Conservation (phyloP, 2,797 vertebrate species). For the Lindbergichthys nudifrons region DNA sequence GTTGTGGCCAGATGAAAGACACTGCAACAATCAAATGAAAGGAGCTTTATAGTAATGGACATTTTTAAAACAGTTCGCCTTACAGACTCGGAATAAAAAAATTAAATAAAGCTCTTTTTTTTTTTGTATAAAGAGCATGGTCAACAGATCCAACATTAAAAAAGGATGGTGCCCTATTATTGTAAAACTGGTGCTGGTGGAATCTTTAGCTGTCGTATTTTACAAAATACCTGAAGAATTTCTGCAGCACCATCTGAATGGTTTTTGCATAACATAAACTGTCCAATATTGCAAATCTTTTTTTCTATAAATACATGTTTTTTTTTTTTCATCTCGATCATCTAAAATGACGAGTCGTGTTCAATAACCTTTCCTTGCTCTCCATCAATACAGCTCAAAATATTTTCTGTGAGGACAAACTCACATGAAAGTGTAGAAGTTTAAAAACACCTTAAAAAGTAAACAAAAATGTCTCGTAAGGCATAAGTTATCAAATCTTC, state of each 20-base stretch:
- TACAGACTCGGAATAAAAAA: slow-evolving; percentile 62
- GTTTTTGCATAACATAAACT: slow-evolving; percentile 59
- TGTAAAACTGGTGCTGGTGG: slow-evolving; percentile 70
- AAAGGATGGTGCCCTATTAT: slow-evolving; percentile 44
- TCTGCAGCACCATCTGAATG: slow-evolving; percentile 59
- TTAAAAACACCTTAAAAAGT: slow-evolving; percentile 77
- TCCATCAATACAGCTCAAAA: slow-evolving; percentile 19
- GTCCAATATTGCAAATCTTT: slow-evolving; percentile 13
- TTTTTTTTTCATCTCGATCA: slow-evolving; percentile 4
- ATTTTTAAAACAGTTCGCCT: slow-evolving; percentile 69
- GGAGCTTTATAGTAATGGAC: slow-evolving; percentile 68
- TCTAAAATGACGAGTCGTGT: slow-evolving; percentile 29
- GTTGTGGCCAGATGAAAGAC: slow-evolving; percentile 53
- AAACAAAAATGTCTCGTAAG: slow-evolving; percentile 61
- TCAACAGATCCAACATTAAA: slow-evolving; percentile 31
- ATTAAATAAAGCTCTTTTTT: slow-evolving; percentile 17
- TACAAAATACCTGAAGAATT: slow-evolving; percentile 71
- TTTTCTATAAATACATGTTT: neutral
- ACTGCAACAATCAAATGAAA: slow-evolving; percentile 51
- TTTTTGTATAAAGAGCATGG: slow-evolving; percentile 44
- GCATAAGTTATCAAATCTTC: slow-evolving; percentile 48
- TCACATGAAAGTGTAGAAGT: slow-evolving; percentile 60
- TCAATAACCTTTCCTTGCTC: slow-evolving; percentile 25
- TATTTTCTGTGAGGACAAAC: slow-evolving; percentile 56
- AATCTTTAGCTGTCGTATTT: slow-evolving; percentile 43